Percentiles rank a stretch among this genome's conserved stretches.
Evolutionary conservation across 2,888 invertebrate genomes (phyloP).

Genomic region (Drosophila mettleri): DNA sequence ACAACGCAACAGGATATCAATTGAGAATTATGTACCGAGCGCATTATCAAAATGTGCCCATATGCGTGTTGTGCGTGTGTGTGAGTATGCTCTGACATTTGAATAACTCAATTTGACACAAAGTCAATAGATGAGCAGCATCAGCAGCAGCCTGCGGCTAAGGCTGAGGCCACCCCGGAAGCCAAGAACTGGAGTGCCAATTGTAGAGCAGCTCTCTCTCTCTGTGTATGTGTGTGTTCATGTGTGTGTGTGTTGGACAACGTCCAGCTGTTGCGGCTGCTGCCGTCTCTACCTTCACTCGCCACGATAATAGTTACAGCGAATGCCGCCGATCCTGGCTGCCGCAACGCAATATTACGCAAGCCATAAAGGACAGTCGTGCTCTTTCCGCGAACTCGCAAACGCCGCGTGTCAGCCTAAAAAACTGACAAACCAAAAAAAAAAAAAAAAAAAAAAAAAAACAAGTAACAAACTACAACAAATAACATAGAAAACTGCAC

Average conservation of each 20-base stretch:
- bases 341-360: conserved; percentile 47
- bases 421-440: conserved; percentile 48
- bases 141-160: conserved; percentile 28
- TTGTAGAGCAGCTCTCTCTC: conserved; percentile 12
- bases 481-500: conserved; percentile 53
- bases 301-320: conserved; percentile 12
- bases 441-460: conserved; percentile 17
- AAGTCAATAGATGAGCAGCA: conserved; percentile 76
- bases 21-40: conserved; percentile 74
- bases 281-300: background rate
- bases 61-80: conserved; percentile 44
- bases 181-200: conserved; percentile 66
- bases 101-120: conserved; percentile 81
- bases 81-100: conserved; percentile 52
- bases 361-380: conserved; percentile 56
- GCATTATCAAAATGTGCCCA: conserved; percentile 77
- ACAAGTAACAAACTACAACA: conserved; percentile 9
- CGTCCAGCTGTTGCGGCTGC: conserved; percentile 35
- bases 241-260: conserved; percentile 29
- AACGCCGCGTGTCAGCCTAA: conserved; percentile 73
- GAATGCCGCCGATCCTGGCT: conserved; percentile 21
- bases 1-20: conserved; percentile 84
- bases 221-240: conserved; percentile 4
- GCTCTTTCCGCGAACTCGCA: conserved; percentile 56
- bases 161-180: conserved; percentile 74